These are phyloP conservation scores for Tridacna crocea DNA, from an alignment of 2,888 invertebrate species.

Conservation along the genomic window DNA sequence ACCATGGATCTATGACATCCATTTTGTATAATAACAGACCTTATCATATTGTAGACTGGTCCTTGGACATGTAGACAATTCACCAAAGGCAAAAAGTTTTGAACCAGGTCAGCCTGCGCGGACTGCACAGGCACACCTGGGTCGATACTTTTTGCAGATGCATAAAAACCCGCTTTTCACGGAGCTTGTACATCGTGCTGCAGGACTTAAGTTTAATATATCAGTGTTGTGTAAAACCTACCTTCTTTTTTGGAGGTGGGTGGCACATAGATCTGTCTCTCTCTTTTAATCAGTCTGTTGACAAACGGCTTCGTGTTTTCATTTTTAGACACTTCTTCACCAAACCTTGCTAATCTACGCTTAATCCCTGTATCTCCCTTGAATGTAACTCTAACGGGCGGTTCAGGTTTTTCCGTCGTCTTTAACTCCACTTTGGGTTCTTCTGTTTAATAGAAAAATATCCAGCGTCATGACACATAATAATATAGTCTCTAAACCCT, in stretches of 20 bases:
- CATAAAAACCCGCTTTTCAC: too few species aligned
- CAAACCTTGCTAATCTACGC: conserved; percentile 36
- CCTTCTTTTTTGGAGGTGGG: conserved; percentile 45
- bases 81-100: too few species aligned
- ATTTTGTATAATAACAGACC: too few species aligned
- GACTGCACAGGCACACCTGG: too few species aligned
- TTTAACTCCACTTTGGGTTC: not conserved
- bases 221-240: too few species aligned
- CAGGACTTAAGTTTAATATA: too few species aligned
- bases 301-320: conserved; percentile 41
- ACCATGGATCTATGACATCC: too few species aligned
- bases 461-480: not conserved
- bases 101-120: too few species aligned
- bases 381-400: conserved; percentile 50
- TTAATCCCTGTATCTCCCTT: conserved; percentile 30
- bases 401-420: conserved; percentile 25
- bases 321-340: conserved; percentile 34
- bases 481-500: not conserved
- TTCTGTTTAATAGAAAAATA: not conserved
- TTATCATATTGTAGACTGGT: too few species aligned
- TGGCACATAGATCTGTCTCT: conserved; percentile 58
- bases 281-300: conserved; percentile 36
- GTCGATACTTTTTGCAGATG: too few species aligned
- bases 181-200: too few species aligned
- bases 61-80: too few species aligned